Evolutionary conservation across 2,797 vertebrate genomes (phyloP).

Genomic region (Glossophaga mutica): DNA sequence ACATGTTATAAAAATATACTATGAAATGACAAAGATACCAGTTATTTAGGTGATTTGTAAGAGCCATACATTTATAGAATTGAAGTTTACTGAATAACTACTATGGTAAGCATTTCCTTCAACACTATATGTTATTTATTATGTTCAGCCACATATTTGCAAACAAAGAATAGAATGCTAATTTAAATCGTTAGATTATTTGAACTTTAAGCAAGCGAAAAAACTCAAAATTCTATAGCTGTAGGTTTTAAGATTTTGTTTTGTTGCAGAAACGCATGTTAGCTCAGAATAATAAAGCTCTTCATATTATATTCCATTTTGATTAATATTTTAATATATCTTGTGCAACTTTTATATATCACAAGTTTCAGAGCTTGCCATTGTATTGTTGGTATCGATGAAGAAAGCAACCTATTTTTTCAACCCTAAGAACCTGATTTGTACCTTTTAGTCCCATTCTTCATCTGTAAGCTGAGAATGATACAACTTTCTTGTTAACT

Average conservation of each 20-base stretch:
- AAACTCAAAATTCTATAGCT: conserved; percentile 2
- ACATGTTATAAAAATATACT: not conserved
- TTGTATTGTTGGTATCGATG: not conserved
- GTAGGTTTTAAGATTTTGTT: conserved; percentile 34
- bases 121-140: not conserved
- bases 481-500: not conserved
- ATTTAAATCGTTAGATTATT: conserved; percentile 34
- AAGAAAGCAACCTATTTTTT: conserved; percentile 37
- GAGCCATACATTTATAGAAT: not conserved
- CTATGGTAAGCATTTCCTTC: not conserved
- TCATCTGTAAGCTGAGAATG: conserved; percentile 31
- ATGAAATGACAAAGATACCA: not conserved
- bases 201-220: conserved; percentile 52
- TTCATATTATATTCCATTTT: not conserved
- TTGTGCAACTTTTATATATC: not conserved
- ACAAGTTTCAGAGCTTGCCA: not conserved
- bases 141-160: not conserved
- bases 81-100: not conserved
- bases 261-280: conserved; percentile 29
- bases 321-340: conserved; percentile 8
- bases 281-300: not conserved
- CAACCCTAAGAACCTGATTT: not conserved
- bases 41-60: conserved; percentile 24
- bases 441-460: conserved; percentile 8
- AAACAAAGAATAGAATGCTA: conserved; percentile 12